phyloP scores from a whole-genome alignment of 2,797 vertebrate genomes.

The Anguilla megastoma region DNA sequence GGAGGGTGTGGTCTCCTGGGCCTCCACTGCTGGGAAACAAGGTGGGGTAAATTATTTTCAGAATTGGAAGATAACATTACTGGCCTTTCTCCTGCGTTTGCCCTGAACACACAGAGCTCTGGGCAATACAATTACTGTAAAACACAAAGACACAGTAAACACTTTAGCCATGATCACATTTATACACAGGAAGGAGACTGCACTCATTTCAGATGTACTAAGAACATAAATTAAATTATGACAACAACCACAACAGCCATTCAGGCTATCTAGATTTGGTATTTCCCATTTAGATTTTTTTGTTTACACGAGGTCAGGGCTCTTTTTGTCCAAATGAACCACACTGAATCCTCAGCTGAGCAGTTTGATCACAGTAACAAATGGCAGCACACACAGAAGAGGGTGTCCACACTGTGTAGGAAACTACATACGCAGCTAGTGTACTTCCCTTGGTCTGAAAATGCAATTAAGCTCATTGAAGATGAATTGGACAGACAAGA shows the following conservation, averaged over 20 bases:
- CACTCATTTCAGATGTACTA: background rate
- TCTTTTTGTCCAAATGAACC: background rate
- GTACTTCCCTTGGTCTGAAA: background rate
- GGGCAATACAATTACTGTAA: background rate
- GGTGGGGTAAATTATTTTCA: background rate
- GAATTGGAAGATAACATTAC: background rate
- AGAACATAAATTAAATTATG: background rate
- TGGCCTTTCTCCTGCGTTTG: background rate
- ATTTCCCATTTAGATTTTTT: background rate
- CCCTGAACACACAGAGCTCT: background rate
- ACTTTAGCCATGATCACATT: background rate
- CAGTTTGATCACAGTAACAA: background rate
- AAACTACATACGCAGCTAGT: background rate
- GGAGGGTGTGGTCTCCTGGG: conserved; percentile 34
- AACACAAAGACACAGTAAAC: background rate
- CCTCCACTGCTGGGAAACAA: conserved; percentile 34
- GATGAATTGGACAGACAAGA: background rate
- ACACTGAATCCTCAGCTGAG: background rate
- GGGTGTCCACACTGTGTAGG: background rate
- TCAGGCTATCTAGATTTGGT: background rate
- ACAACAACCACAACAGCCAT: background rate
- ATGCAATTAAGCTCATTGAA: background rate
- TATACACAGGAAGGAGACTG: background rate
- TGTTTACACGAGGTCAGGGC: background rate
- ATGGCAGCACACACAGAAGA: background rate